Conservation (phyloP, 2,113 vertebrate genomes). For the Microcebus lehilahytsara region DNA sequence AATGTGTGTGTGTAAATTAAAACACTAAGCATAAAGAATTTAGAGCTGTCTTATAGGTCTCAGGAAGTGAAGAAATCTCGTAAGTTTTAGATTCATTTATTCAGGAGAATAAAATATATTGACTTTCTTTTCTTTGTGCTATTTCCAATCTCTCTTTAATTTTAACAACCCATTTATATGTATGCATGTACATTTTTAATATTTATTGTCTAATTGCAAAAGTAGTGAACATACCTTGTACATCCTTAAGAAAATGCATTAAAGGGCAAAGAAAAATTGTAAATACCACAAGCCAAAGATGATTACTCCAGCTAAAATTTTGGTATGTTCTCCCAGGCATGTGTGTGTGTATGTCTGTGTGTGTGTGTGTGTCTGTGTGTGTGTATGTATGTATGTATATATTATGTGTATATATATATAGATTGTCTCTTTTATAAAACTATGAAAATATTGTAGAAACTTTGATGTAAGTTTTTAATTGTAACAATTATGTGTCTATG, state of each 20-base stretch:
- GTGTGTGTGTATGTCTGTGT: too few relatives aligned
- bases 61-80: background rate
- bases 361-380: too few relatives aligned
- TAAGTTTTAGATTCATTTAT: slow-evolving; percentile 1
- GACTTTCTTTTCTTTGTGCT: background rate
- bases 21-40: slow-evolving; percentile 3
- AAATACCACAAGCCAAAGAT: background rate
- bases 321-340: background rate
- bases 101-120: slow-evolving; percentile 1
- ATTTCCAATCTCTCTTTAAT: background rate
- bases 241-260: background rate
- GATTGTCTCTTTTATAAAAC: background rate
- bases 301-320: background rate
- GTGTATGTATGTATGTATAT: too few relatives aligned
- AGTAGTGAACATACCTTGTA: background rate
- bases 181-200: background rate
- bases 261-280: background rate
- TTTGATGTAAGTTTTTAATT: background rate
- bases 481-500: background rate
- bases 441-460: slow-evolving; percentile 11
- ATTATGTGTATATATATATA: background rate
- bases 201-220: background rate
- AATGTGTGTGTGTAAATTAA: background rate
- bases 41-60: background rate
- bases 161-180: background rate